Percentiles rank a stretch among this genome's conserved stretches.
These are phyloP conservation scores for Caenorhabditis wallacei DNA, from an alignment of 2,888 invertebrate genomes.

Conservation along the genomic window DNA sequence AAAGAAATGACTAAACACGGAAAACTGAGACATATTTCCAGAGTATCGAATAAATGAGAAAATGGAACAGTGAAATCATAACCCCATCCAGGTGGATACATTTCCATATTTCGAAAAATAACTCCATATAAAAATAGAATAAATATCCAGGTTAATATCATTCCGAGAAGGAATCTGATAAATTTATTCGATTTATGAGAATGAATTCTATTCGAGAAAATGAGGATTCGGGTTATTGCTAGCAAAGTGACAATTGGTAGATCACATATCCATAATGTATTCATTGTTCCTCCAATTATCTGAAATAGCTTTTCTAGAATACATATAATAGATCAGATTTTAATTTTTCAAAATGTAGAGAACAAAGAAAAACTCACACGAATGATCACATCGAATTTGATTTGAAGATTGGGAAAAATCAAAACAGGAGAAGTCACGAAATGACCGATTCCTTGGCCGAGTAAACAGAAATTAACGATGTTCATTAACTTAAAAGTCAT, in stretches of 20 bases:
- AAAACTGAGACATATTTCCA: conserved; percentile 36
- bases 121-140: conserved; percentile 19
- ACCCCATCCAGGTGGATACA: conserved; percentile 40
- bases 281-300: conserved; percentile 44
- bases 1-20: conserved; percentile 37
- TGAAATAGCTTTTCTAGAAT: no score
- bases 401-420: conserved; percentile 48
- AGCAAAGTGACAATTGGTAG: conserved; percentile 49
- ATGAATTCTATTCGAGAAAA: conserved; percentile 15
- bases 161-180: not conserved
- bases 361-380: conserved; percentile 3
- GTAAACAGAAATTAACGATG: conserved; percentile 44
- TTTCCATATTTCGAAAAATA: conserved; percentile 27
- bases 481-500: conserved; percentile 51
- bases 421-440: conserved; percentile 27
- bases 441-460: conserved; percentile 44
- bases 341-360: not conserved
- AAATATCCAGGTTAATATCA: conserved; percentile 24
- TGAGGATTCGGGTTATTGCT: conserved; percentile 31
- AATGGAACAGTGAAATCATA: conserved; percentile 40
- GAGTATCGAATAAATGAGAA: conserved; percentile 14
- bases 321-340: no score
- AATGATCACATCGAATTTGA: conserved; percentile 16
- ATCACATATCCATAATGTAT: conserved; percentile 54
- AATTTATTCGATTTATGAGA: not conserved